Base-by-base conservation (phyloP, 2,113 vertebrate species). In the Tiliqua scincoides region DNA sequence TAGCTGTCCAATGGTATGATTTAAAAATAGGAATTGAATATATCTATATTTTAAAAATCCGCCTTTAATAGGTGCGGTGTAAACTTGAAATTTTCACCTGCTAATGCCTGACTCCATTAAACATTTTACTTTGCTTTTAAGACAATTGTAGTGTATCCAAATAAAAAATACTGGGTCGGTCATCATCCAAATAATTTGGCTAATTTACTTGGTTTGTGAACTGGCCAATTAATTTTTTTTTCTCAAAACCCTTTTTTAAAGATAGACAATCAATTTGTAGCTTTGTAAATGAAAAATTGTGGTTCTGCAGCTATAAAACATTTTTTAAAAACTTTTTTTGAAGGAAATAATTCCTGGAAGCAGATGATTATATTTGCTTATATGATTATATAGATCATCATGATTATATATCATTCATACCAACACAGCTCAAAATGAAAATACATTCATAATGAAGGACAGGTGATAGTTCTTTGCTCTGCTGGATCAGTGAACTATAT, bases 391-490 rank as follows among this genome's bases (percentile, higher is more conserved):
- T n/a, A n/a, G n/a, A n/a, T n/a, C n/a, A n/a, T n/a, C n/a, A n/a
- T n/a, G n/a, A n/a, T n/a, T n/a, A n/a, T n/a, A n/a, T n/a, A 63
- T 76, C 21, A 35, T 27, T 17, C 23, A 57, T n/a, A 3, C 20
- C 48, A 82, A 57, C 52, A 59, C 23, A 52, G 4, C 59, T 62
- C 65, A 79, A 85, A n/a, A 62, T 32, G 68, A n/a, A 30, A 5
- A 25, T 35, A 59, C 30, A 61, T 79, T 79, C 68, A 48, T 57
- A 78, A 20, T 70, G 35, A 68, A 59, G 32, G 40, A 1, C 84
- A 89, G 81, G 75, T 87, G 76, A 83, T 78, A 76, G 2, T 85
- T 91, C 84, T 89, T 91, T 90, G 72, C 89, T 88, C 88, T 71
- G 48, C 1, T 81, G 72, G 82, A 84, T 89, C 86, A 70, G 43